These are phyloP conservation scores for Drosophila triauraria DNA, from an alignment of 1,140 invertebrate genomes.

Conservation along the genomic window DNA sequence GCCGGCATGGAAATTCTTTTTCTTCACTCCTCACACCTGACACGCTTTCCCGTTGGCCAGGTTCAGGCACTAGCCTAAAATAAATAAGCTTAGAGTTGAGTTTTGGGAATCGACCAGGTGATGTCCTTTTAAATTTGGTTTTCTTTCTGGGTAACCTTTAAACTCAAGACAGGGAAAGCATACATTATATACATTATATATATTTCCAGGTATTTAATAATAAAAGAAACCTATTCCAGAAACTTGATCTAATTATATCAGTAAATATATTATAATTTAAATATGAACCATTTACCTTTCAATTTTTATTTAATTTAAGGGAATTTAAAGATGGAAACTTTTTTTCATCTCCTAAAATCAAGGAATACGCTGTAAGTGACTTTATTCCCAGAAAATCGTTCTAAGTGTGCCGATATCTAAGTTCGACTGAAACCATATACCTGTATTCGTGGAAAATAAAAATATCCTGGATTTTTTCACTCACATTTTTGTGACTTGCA, in stretches of 20 bases:
- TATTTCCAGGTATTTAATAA: too few species aligned
- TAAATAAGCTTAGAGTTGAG: slow-evolving; percentile 11
- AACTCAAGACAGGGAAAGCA: too few species aligned
- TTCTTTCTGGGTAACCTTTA: too few species aligned
- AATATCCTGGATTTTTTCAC: slow-evolving; percentile 30
- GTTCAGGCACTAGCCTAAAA: slow-evolving; percentile 27
- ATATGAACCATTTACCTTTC: too few species aligned
- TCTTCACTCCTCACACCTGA: slow-evolving; percentile 15
- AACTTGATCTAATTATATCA: too few species aligned
- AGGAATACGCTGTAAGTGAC: background rate
- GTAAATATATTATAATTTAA: too few species aligned
- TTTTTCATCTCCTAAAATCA: background rate
- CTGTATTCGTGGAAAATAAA: slow-evolving; percentile 30
- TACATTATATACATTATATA: too few species aligned
- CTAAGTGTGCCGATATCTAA: background rate
- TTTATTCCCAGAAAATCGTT: background rate
- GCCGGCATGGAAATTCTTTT: slow-evolving; percentile 48
- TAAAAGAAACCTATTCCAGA: too few species aligned
- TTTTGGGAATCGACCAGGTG: background rate
- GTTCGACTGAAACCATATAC: slow-evolving; percentile 9
- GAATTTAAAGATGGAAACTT: too few species aligned
- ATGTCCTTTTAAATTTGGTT: slow-evolving; percentile 14
- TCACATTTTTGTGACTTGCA: slow-evolving; percentile 39
- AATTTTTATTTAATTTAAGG: too few species aligned
- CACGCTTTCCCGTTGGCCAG: slow-evolving; percentile 25